Evolutionary conservation across 2,888 invertebrate species (phyloP).

Genomic region (Papilio elwesi): DNA sequence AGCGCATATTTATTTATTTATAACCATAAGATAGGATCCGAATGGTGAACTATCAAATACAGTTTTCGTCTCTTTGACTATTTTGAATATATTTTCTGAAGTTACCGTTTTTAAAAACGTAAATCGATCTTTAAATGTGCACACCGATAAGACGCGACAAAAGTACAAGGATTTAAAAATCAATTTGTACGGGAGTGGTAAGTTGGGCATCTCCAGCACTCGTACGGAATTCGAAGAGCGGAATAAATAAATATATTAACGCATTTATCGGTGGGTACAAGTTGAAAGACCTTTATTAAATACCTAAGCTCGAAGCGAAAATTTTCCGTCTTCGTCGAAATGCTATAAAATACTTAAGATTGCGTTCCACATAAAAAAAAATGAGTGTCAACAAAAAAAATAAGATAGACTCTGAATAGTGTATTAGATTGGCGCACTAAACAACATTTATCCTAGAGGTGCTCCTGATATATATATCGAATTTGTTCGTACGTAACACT

Average conservation of each 20-base stretch:
- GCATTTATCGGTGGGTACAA: not conserved
- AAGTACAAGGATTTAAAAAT: conserved; percentile 7
- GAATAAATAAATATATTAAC: conserved; percentile 33
- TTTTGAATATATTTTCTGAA: too few species aligned
- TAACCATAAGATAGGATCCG: too few species aligned
- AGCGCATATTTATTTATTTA: too few species aligned
- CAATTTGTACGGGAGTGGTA: not conserved
- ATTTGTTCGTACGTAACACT: too few species aligned
- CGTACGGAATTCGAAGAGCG: conserved; percentile 3
- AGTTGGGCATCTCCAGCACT: not conserved
- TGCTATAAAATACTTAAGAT: not conserved
- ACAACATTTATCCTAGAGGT: too few species aligned
- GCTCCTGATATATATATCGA: too few species aligned
- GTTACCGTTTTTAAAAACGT: too few species aligned
- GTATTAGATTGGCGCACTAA: too few species aligned
- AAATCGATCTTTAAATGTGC: not conserved
- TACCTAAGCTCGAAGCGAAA: conserved; percentile 7
- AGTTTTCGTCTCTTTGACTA: too few species aligned
- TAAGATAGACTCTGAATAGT: too few species aligned
- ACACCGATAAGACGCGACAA: not conserved
- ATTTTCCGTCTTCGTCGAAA: conserved; percentile 7
- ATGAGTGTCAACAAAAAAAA: not conserved
- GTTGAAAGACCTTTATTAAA: conserved; percentile 13
- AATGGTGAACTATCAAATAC: too few species aligned
- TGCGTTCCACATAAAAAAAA: not conserved